phyloP scores from a whole-genome alignment of 2,888 invertebrate genomes.

The Melanchra persicariae region DNA sequence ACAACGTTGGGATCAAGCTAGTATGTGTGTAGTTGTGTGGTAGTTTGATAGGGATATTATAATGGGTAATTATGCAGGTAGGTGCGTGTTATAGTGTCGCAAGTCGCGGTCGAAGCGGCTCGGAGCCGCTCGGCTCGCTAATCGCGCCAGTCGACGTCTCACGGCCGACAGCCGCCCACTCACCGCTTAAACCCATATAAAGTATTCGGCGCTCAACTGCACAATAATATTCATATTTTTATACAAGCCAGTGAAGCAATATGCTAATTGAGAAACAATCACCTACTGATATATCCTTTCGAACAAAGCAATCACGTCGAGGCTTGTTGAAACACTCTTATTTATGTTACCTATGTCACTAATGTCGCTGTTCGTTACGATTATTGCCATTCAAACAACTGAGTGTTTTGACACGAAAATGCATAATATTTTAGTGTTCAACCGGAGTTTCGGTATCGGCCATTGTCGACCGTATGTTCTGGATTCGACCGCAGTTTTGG shows the following conservation, averaged over 20 bases:
- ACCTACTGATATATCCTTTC: conserved; percentile 66
- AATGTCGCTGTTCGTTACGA: conserved; percentile 51
- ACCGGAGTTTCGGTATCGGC: not conserved
- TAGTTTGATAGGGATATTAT: conserved; percentile 63
- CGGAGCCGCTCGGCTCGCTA: conserved; percentile 67
- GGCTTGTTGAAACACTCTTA: conserved; percentile 59
- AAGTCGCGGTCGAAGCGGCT: conserved; percentile 64
- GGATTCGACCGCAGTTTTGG: not conserved
- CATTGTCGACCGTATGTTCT: not conserved
- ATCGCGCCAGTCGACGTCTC: conserved; percentile 85
- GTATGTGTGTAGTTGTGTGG: conserved; percentile 26
- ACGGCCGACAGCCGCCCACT: conserved; percentile 89
- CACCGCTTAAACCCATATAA: conserved; percentile 88
- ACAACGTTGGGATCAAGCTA: conserved; percentile 34
- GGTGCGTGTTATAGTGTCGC: conserved; percentile 78
- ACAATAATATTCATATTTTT: conserved; percentile 88
- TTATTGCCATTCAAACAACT: conserved; percentile 47
- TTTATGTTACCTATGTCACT: conserved; percentile 51
- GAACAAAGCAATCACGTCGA: conserved; percentile 55
- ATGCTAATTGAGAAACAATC: conserved; percentile 83
- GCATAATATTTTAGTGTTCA: conserved; percentile 12
- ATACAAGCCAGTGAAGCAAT: conserved; percentile 81
- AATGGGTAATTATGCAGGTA: conserved; percentile 81
- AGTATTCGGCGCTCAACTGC: conserved; percentile 83
- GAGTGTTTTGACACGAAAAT: conserved; percentile 57